Evolutionary conservation across 2,888 invertebrate genomes (phyloP).

Genomic region (Melanchra persicariae): DNA sequence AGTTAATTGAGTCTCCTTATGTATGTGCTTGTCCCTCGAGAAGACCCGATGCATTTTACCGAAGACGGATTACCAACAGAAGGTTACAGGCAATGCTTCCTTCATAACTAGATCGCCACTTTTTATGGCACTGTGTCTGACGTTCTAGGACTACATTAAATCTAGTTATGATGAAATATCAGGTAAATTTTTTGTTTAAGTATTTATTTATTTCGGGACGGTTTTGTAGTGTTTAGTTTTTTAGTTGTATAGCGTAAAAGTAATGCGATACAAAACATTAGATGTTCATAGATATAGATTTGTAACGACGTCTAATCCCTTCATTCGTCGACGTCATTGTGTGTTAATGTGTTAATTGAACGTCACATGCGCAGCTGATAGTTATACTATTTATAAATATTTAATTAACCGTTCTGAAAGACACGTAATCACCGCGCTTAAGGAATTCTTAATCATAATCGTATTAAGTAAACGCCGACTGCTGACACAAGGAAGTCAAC

Average conservation of each 20-base stretch:
- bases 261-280: background rate
- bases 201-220: background rate
- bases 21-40: conserved; percentile 5
- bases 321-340: background rate
- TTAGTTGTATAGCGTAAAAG: background rate
- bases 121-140: background rate
- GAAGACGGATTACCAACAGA: background rate
- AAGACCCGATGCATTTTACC: background rate
- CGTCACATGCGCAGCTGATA: background rate
- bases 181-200: too few species aligned
- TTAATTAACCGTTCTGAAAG: conserved; percentile 7
- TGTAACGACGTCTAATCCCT: background rate
- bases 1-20: conserved; percentile 13
- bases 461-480: background rate
- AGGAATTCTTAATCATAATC: background rate
- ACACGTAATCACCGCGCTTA: conserved; percentile 2
- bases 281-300: background rate
- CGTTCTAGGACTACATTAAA: background rate
- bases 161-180: background rate
- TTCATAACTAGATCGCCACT: background rate
- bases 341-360: background rate
- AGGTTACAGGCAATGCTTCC: background rate
- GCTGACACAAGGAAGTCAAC: conserved; percentile 1
- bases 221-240: background rate
- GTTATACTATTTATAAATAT: conserved; percentile 7